Percentiles rank a stretch among this genome's conserved stretches.
phyloP scores from a whole-genome alignment of 2,888 invertebrate species.

The Caenorhabditis japonica region DNA sequence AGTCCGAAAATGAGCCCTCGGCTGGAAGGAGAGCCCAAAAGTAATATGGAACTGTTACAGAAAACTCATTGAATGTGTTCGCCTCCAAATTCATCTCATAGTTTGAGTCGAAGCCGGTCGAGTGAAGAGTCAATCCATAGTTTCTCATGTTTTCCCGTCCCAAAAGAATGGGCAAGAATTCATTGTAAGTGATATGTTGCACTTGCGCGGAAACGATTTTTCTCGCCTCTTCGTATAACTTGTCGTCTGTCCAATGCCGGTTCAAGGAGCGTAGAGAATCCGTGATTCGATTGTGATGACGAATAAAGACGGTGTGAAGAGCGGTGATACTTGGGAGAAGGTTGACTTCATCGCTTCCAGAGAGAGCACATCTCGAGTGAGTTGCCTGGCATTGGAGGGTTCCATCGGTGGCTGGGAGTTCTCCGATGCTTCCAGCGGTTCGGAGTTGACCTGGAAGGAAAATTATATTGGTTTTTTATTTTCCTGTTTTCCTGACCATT shows the following conservation, averaged over 20 bases:
- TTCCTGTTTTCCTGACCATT: too few relatives aligned
- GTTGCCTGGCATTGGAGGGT: slow-evolving; percentile 58
- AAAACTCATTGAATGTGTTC: slow-evolving; percentile 79
- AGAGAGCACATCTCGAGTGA: slow-evolving; percentile 57
- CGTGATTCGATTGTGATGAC: slow-evolving; percentile 76
- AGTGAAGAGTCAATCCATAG: slow-evolving; percentile 87
- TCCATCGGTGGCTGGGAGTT: slow-evolving; percentile 60
- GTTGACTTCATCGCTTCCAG: slow-evolving; percentile 73
- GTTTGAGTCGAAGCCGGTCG: slow-evolving; percentile 78
- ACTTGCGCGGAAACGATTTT: slow-evolving; percentile 80
- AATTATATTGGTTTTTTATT: too few relatives aligned
- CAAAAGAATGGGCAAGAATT: slow-evolving; percentile 77
- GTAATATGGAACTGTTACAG: slow-evolving; percentile 67
- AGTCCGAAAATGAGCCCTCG: slow-evolving; percentile 63
- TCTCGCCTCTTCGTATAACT: slow-evolving; percentile 78
- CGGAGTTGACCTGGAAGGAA: slow-evolving; percentile 63
- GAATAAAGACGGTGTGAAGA: slow-evolving; percentile 74
- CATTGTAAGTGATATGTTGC: slow-evolving; percentile 80
- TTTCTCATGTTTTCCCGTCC: slow-evolving; percentile 71
- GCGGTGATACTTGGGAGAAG: slow-evolving; percentile 72
- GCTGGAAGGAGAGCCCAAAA: slow-evolving; percentile 63
- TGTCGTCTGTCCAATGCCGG: slow-evolving; percentile 76
- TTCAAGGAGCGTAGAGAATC: slow-evolving; percentile 68
- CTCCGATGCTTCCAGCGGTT: slow-evolving; percentile 66
- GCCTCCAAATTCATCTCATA: slow-evolving; percentile 85